Percentiles rank a stretch among this genome's conserved stretches.
Conservation (phyloP, 2,888 invertebrate species). For the Chalcis sispes region DNA sequence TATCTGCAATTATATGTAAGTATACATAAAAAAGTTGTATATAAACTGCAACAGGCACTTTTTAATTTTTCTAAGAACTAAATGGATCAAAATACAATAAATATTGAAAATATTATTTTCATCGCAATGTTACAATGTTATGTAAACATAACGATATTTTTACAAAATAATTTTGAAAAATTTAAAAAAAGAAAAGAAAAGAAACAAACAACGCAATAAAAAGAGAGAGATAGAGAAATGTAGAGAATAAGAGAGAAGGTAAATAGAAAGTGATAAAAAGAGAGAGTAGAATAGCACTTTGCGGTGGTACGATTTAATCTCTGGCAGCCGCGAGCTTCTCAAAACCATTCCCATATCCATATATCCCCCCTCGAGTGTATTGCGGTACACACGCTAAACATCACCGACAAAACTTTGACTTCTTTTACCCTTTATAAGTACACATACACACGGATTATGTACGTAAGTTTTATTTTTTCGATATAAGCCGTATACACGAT, state of each 20-base stretch:
- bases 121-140: background rate
- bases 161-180: background rate
- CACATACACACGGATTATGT: background rate
- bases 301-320: conserved; percentile 71
- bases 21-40: too few relatives aligned
- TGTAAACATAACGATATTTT: background rate
- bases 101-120: background rate
- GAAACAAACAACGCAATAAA: too few relatives aligned
- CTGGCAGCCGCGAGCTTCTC: conserved; percentile 66
- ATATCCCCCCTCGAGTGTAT: conserved; percentile 12
- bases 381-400: conserved; percentile 14
- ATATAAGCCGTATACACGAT: too few relatives aligned
- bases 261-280: conserved; percentile 44
- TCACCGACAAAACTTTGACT: conserved; percentile 25
- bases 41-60: too few relatives aligned
- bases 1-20: too few relatives aligned
- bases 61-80: too few relatives aligned
- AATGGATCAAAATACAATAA: too few relatives aligned
- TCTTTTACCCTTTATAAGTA: background rate
- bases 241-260: conserved; percentile 29
- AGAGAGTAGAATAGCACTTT: conserved; percentile 68
- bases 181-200: too few relatives aligned
- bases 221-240: background rate
- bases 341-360: conserved; percentile 56
- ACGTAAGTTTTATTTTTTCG: background rate